Conservation (phyloP, 2,888 invertebrate species). For the Matsumyia berberina region DNA sequence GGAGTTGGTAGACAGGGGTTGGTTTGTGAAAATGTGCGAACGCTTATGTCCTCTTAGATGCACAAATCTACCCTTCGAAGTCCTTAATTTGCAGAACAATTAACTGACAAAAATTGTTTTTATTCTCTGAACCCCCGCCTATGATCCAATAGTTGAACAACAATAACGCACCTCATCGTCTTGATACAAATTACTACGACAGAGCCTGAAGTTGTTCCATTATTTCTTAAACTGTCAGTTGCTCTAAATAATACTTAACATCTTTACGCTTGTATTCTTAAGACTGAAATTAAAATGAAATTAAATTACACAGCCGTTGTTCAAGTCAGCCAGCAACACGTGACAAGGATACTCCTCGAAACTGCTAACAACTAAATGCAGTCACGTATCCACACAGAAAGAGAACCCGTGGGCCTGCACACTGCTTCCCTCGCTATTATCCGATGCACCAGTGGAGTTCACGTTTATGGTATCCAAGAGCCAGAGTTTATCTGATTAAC, state of each 20-base stretch:
- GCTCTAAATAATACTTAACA: constrained; percentile 12
- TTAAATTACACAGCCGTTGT: constrained; percentile 61
- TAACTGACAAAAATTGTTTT: no score
- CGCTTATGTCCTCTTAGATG: no score
- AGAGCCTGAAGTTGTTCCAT: constrained; percentile 27
- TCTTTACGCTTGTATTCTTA: constrained; percentile 29
- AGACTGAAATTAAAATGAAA: constrained; percentile 65
- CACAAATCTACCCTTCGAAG: no score
- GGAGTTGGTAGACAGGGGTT: no score
- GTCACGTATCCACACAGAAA: constrained; percentile 24
- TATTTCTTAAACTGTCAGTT: constrained; percentile 13
- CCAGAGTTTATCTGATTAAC: constrained; percentile 70
- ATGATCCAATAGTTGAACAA: not conserved
- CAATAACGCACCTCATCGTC: not conserved
- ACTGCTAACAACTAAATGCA: constrained; percentile 30
- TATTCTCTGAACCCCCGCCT: no score
- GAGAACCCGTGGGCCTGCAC: not conserved
- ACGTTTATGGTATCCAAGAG: constrained; percentile 44
- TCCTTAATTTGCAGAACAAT: no score
- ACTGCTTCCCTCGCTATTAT: not conserved
- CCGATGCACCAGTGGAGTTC: constrained; percentile 12
- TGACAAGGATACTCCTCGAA: constrained; percentile 30
- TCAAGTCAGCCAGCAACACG: constrained; percentile 48
- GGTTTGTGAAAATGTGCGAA: no score
- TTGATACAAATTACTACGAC: constrained; percentile 16